Base-by-base conservation (phyloP, 2,113 vertebrate genomes). In the Prietella phreatophila region DNA sequence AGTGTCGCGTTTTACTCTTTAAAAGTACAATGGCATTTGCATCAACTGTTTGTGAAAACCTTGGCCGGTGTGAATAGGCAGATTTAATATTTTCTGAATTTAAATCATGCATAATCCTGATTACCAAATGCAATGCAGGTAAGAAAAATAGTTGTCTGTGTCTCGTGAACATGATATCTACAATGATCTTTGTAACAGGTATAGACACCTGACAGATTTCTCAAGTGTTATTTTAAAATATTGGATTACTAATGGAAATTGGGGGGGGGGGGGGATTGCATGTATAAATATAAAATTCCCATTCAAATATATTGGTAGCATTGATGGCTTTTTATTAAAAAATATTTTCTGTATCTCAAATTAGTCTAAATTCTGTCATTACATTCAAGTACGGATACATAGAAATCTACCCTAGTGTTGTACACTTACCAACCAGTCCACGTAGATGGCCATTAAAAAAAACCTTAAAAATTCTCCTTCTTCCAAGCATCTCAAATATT, bases 391-490 rank as follows among this genome's bases (percentile, higher is more conserved):
- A 75, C 14, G 67, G 27, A 78, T 88, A 39, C 42, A 20, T 61
- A 50, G 55, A 73, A 65, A 67, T 39, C 69, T 9, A 20, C 19
- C 71, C 36, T 75, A 76, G 84, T 33, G 55, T 53, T 76, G 55
- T 36, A 83, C 84, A 84, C 86, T 90, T 85, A 88, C 61, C 27
- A 50, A 78, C 30, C 89, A 25, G 53, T 76, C 58, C 36, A 76
- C 15, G 30, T 1, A 39, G 42, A n/a, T 25, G 58, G n/a, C 63
- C 63, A 14, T 65, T 10, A 78, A 86, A 53, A n/a, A 86, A 56
- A 87, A 7, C 33, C 85, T 90, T 90, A 89, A 85, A 90, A 88
- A 89, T 91, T 90, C 88, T 90, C 87, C 90, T 90, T 92, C 90
- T 91, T 90, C 83, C 73, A 27, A 39, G 42, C 67, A 79, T 88